phyloP scores from a whole-genome alignment of 2,888 invertebrate genomes.

The Rhopalosiphum nymphaeae region DNA sequence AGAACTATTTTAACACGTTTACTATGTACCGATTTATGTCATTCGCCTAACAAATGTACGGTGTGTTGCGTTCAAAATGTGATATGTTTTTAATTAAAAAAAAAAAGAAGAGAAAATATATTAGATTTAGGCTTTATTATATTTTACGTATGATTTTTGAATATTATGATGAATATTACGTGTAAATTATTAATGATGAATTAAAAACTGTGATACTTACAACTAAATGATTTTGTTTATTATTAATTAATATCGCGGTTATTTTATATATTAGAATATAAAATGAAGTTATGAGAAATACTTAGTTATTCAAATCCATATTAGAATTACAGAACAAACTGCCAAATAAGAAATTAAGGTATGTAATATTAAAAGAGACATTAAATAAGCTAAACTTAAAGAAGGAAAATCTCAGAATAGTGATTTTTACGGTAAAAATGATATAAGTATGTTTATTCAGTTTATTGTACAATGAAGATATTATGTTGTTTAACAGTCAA shows the following conservation, averaged over 20 bases:
- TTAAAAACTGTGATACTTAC: slow-evolving; percentile 65
- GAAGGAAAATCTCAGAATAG: neutral
- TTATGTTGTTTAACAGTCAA: neutral
- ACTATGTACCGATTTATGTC: slow-evolving; percentile 53
- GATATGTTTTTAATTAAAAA: slow-evolving; percentile 60
- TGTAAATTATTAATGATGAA: slow-evolving; percentile 64
- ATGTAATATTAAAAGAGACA: too few relatives aligned
- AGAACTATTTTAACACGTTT: slow-evolving; percentile 38
- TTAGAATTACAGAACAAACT: neutral
- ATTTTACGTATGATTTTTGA: slow-evolving; percentile 59
- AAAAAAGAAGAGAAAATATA: slow-evolving; percentile 43
- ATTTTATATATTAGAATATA: neutral
- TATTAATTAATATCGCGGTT: neutral
- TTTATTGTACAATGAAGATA: neutral
- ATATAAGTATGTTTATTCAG: neutral
- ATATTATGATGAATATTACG: slow-evolving; percentile 56
- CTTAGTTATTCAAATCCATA: neutral
- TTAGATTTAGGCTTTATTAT: slow-evolving; percentile 61
- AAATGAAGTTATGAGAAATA: neutral
- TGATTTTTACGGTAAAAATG: neutral
- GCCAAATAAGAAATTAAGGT: neutral
- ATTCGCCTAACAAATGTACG: slow-evolving; percentile 55
- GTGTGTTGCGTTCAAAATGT: slow-evolving; percentile 57
- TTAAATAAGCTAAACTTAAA: neutral
- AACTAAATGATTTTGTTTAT: slow-evolving; percentile 41